phyloP scores from a whole-genome alignment of 1,140 invertebrate species.

The Lanistes nyassanus region DNA sequence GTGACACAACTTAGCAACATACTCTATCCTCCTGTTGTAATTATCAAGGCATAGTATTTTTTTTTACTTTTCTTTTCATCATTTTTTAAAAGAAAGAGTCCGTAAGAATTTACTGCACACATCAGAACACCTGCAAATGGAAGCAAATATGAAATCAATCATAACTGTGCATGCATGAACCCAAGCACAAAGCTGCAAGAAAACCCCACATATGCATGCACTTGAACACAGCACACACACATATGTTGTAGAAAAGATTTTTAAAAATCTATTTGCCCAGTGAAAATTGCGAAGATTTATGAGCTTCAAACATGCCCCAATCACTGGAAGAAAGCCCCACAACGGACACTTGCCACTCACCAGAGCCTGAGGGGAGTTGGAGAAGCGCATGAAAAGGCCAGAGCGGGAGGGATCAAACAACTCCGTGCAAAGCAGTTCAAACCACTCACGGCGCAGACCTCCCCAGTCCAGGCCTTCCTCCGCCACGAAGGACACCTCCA shows the following conservation, averaged over 20 bases:
- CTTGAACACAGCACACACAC: neutral
- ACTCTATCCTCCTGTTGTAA: neutral
- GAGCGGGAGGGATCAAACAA: slow-evolving; percentile 79
- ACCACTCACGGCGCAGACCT: slow-evolving; percentile 91
- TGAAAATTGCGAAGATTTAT: too few species aligned
- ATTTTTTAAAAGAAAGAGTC: too few species aligned
- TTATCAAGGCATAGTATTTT: neutral
- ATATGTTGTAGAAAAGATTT: too few species aligned
- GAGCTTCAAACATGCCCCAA: too few species aligned
- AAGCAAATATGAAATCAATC: neutral
- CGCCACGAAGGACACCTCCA: slow-evolving; percentile 90
- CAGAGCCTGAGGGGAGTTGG: slow-evolving; percentile 75
- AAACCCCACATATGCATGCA: neutral
- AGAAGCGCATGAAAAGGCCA: slow-evolving; percentile 85
- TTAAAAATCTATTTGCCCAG: too few species aligned
- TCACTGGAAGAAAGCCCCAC: neutral
- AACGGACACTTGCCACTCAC: slow-evolving; percentile 51
- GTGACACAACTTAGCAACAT: neutral
- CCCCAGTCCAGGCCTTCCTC: slow-evolving; percentile 96
- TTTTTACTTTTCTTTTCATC: neutral
- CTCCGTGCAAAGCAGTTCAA: slow-evolving; percentile 86
- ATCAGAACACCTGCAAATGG: neutral
- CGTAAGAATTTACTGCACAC: slow-evolving; percentile 3
- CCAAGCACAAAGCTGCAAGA: too few species aligned
- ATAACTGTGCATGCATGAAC: neutral